Evolutionary conservation across 2,797 vertebrate genomes (phyloP).

Genomic region (Eremophila alpestris): DNA sequence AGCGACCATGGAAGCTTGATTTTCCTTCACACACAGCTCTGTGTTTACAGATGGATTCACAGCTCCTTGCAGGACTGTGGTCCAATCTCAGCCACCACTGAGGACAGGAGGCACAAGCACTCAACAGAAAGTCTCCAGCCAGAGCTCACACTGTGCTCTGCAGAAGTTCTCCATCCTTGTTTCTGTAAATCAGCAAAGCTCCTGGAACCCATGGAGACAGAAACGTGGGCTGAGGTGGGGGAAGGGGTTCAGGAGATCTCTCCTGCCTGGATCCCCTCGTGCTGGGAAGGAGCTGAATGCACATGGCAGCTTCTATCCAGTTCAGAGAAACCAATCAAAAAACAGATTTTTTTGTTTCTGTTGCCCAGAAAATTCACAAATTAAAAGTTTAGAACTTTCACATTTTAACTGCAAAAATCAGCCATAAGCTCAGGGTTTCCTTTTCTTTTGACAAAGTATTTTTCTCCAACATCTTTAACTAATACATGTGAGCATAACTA

Average conservation of each 20-base stretch:
- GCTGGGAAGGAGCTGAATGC: background rate
- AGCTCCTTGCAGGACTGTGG: background rate
- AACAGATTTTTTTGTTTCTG: background rate
- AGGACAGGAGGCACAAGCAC: background rate
- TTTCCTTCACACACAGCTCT: background rate
- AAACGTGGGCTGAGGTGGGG: rapidly evolving
- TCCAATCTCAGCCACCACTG: background rate
- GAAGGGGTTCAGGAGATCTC: background rate
- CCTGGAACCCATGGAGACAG: background rate
- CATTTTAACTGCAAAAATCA: background rate
- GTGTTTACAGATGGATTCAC: background rate
- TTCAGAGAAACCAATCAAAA: background rate
- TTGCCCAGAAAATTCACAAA: background rate
- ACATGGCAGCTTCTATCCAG: rapidly evolving
- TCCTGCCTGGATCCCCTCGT: rapidly evolving
- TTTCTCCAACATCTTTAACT: background rate
- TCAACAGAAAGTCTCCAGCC: background rate
- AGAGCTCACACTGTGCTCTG: background rate
- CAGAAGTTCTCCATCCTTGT: background rate
- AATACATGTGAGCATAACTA: background rate
- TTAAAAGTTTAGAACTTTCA: background rate
- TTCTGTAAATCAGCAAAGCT: background rate
- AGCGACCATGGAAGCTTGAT: rapidly evolving
- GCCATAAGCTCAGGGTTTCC: background rate
- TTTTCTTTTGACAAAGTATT: background rate